These are phyloP conservation scores for Clytia hemisphaerica DNA, from an alignment of 30 jellyfish, hydroid and myxozoan species.

Conservation along the genomic window DNA sequence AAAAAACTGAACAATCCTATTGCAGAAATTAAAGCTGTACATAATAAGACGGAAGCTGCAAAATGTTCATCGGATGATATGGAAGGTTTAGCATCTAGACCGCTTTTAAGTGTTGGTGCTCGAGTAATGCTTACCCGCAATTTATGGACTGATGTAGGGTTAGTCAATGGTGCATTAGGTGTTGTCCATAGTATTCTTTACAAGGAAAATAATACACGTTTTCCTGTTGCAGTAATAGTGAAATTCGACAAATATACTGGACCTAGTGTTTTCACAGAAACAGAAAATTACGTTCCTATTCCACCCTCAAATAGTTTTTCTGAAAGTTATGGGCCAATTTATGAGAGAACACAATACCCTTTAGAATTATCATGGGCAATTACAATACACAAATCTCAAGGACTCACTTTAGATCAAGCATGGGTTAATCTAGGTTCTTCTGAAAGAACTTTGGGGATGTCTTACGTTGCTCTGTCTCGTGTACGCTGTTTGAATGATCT, in stretches of 20 bases:
- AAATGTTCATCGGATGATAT: constrained; percentile 37
- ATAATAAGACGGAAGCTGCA: constrained; percentile 12
- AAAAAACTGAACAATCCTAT: constrained; percentile 16
- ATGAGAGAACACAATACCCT: constrained; percentile 9
- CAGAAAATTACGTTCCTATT: constrained; percentile 21
- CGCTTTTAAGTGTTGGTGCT: constrained; percentile 26
- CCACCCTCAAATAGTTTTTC: constrained; percentile 6
- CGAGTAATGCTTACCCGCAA: constrained; percentile 24
- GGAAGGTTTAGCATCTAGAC: constrained; percentile 43
- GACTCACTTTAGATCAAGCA: constrained; percentile 3
- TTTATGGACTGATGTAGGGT: constrained; percentile 3
- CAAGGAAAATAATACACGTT: constrained; percentile 8
- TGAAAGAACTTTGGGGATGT: not conserved
- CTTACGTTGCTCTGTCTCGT: constrained; percentile 18
- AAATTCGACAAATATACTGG: constrained; percentile 29
- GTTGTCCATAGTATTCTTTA: constrained; percentile 21
- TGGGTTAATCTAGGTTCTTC: not conserved
- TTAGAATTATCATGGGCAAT: constrained; percentile 8
- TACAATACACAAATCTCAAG: constrained; percentile 16
- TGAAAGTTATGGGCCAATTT: not conserved
- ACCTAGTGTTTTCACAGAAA: not conserved
- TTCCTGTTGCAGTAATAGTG: constrained; percentile 43
- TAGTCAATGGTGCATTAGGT: constrained; percentile 11
- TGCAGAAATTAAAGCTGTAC: constrained; percentile 38
- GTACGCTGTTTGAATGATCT: not conserved